Conservation (phyloP, 2,113 vertebrate genomes). For the Telmatochromis sp. region DNA sequence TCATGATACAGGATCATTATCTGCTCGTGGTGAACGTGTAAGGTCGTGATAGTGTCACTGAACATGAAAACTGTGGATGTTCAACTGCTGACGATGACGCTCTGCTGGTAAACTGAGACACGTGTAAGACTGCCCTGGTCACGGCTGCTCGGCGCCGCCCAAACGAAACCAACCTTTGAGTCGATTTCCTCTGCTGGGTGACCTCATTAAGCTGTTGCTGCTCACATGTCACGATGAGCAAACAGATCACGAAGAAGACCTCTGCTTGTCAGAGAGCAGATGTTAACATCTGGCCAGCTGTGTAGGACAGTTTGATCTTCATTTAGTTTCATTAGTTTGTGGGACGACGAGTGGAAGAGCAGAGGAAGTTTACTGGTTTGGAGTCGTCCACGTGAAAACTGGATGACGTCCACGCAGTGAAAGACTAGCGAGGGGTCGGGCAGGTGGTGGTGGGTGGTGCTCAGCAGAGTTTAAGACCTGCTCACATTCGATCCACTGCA, state of each 20-base stretch:
- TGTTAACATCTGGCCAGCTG: not conserved
- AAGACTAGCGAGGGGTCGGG: not conserved
- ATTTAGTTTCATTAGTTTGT: not conserved
- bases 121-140: not conserved
- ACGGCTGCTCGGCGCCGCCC: not conserved
- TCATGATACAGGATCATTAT: not conserved
- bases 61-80: not conserved
- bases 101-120: not conserved
- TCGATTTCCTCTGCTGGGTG: not conserved
- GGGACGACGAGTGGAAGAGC: not conserved
- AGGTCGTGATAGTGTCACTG: fast-evolving
- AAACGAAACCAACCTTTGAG: not conserved
- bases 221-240: not conserved
- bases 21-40: not conserved
- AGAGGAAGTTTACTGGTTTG: not conserved
- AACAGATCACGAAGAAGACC: not conserved
- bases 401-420: not conserved
- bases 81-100: not conserved
- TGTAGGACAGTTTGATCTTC: not conserved
- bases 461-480: not conserved
- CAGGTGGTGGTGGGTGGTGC: not conserved
- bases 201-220: not conserved
- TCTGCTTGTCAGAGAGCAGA: not conserved
- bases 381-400: not conserved
- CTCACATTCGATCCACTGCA: not conserved